A percentile compares a stretch with the other conserved stretches of the same genome.
Conservation (phyloP, 2,797 vertebrate genomes). For the Falco rusticolus region DNA sequence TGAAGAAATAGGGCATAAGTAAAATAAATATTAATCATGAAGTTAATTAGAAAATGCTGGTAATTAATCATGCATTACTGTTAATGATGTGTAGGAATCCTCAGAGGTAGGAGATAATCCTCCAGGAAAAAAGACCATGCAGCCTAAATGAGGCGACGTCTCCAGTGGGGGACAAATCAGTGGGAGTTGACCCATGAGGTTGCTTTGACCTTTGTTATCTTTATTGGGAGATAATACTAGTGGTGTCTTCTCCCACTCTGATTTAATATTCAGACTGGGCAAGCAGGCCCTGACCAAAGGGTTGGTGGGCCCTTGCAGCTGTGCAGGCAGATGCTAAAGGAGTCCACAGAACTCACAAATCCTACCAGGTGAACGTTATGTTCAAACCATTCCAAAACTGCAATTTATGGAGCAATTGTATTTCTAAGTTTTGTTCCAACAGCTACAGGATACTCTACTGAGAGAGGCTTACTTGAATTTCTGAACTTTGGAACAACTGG, state of each 20-base stretch:
- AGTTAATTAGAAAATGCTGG: conserved; percentile 33
- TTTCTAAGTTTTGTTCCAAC: not conserved
- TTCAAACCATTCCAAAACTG: not conserved
- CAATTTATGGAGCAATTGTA: not conserved
- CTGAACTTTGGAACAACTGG: not conserved
- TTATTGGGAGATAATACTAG: not conserved
- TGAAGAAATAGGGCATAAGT: not conserved
- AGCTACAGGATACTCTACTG: not conserved
- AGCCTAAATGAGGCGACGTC: not conserved
- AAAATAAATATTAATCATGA: conserved; percentile 43
- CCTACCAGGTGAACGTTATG: not conserved
- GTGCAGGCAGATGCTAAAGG: not conserved
- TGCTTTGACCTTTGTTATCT: not conserved
- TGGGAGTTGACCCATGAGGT: not conserved
- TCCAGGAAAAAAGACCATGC: not conserved
- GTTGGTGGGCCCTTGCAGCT: not conserved
- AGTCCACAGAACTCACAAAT: not conserved
- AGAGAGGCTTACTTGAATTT: not conserved
- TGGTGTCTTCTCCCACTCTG: fast-evolving
- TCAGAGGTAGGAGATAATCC: not conserved
- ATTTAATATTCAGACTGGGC: not conserved
- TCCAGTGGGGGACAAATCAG: not conserved
- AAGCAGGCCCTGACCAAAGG: not conserved
- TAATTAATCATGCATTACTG: conserved; percentile 23
- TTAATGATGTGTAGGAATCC: not conserved